A percentile compares a stretch with the other conserved stretches of the same genome.
These are phyloP conservation scores for Volucella inflata DNA, from an alignment of 2,888 invertebrate genomes.

Conservation along the genomic window DNA sequence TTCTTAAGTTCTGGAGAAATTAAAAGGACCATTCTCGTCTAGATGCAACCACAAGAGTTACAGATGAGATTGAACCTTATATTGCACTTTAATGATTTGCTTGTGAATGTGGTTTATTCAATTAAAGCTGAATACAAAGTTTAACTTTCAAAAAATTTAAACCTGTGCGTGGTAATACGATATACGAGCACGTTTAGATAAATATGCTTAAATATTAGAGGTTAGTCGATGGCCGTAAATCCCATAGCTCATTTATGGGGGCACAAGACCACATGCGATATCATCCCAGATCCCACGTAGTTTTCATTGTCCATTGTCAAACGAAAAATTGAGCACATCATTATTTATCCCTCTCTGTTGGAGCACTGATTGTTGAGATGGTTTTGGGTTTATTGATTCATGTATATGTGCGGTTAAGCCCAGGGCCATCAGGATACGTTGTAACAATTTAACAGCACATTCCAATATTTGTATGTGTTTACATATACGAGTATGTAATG, in stretches of 20 bases:
- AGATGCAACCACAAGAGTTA: constrained; percentile 34
- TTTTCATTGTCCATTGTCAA: constrained; percentile 14
- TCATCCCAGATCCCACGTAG: constrained; percentile 29
- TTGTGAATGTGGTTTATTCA: constrained; percentile 48
- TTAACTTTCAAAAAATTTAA: constrained; percentile 51
- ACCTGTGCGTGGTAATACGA: constrained; percentile 56
- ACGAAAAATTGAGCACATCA: constrained; percentile 67
- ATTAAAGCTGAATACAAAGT: constrained; percentile 66
- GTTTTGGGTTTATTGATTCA: constrained; percentile 68
- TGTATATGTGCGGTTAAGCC: constrained; percentile 24
- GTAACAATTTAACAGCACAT: constrained; percentile 31
- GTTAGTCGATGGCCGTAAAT: constrained; percentile 60
- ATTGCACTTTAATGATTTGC: constrained; percentile 66
- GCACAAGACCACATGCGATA: constrained; percentile 50
- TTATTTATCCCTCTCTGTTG: constrained; percentile 60
- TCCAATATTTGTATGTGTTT: constrained; percentile 5
- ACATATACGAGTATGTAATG: too few relatives aligned
- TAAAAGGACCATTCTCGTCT: neutral
- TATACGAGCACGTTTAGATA: constrained; percentile 3
- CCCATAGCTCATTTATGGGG: constrained; percentile 69
- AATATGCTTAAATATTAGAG: constrained; percentile 62
- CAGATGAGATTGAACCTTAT: constrained; percentile 56
- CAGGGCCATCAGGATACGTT: constrained; percentile 33
- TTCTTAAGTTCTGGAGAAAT: constrained; percentile 35
- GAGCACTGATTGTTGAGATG: constrained; percentile 68